These are phyloP conservation scores for Exaiptasia diaphana DNA, from an alignment of 64 coral and sea anemone genomes.

Conservation along the genomic window DNA sequence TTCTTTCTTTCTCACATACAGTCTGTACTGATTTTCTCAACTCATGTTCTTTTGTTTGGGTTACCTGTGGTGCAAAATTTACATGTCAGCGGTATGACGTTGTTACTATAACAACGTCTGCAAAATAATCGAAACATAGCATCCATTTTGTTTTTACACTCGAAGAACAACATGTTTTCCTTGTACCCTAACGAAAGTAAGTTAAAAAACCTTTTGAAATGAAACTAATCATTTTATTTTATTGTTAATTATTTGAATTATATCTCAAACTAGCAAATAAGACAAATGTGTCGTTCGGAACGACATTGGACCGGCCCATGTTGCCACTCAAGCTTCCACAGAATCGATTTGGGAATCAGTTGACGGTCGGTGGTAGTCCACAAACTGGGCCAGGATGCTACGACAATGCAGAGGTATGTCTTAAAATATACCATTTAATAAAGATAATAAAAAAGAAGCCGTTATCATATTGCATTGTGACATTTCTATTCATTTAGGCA, in stretches of 20 bases:
- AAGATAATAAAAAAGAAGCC: neutral
- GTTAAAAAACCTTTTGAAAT: neutral
- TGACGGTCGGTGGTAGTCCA: conserved; percentile 60
- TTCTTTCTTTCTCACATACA: too few relatives aligned
- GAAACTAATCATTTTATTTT: neutral
- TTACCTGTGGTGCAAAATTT: neutral
- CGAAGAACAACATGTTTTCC: conserved; percentile 11
- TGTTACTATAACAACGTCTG: neutral
- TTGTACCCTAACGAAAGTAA: conserved; percentile 18
- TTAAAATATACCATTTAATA: neutral
- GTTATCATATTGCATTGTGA: neutral
- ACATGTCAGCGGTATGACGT: neutral
- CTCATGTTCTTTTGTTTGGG: neutral
- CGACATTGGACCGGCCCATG: conserved; percentile 78
- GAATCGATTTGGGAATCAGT: conserved; percentile 80
- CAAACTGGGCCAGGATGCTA: conserved; percentile 89
- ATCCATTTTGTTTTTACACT: neutral
- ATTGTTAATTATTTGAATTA: neutral
- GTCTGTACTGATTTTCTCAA: too few relatives aligned
- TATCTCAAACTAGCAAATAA: neutral
- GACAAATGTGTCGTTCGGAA: conserved; percentile 76
- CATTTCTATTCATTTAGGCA: conserved; percentile 41
- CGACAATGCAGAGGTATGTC: conserved; percentile 81
- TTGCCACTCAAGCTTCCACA: conserved; percentile 75
- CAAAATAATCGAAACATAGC: neutral